Conservation (phyloP, 2,888 invertebrate genomes). For the Folsomia candida region DNA sequence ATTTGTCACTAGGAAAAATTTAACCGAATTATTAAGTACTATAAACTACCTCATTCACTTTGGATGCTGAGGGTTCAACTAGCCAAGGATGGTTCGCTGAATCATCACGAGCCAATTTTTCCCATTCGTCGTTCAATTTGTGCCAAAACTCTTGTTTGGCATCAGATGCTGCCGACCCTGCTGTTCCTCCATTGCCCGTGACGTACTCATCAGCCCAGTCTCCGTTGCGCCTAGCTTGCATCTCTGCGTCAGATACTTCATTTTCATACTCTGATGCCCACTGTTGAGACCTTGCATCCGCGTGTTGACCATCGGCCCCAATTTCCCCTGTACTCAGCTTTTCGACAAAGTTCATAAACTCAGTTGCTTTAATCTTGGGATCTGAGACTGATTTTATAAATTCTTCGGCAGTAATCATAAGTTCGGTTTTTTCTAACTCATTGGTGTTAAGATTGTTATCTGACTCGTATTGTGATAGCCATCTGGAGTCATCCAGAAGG, state of each 20-base stretch:
- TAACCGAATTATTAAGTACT: background rate
- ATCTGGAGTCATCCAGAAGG: conserved; percentile 41
- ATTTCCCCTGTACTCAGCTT: conserved; percentile 41
- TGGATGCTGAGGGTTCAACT: conserved; percentile 65
- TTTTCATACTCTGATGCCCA: conserved; percentile 37
- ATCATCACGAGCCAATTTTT: conserved; percentile 65
- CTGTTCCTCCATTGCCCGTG: conserved; percentile 6
- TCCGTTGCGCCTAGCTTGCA: background rate
- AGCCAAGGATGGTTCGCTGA: conserved; percentile 67
- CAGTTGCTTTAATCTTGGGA: conserved; percentile 44
- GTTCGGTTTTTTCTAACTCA: conserved; percentile 33
- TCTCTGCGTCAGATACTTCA: conserved; percentile 6
- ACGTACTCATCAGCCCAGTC: conserved; percentile 37
- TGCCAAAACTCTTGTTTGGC: conserved; percentile 60
- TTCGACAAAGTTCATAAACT: conserved; percentile 47
- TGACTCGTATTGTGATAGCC: conserved; percentile 31
- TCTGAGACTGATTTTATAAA: conserved; percentile 36
- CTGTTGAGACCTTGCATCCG: conserved; percentile 13
- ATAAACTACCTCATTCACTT: conserved; percentile 58
- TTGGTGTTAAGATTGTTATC: background rate
- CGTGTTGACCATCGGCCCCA: background rate
- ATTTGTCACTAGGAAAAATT: background rate
- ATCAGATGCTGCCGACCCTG: conserved; percentile 2
- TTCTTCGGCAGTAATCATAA: conserved; percentile 41
- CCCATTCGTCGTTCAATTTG: conserved; percentile 72